phyloP scores from a whole-genome alignment of 2,113 vertebrate genomes.

The Heterotis niloticus region DNA sequence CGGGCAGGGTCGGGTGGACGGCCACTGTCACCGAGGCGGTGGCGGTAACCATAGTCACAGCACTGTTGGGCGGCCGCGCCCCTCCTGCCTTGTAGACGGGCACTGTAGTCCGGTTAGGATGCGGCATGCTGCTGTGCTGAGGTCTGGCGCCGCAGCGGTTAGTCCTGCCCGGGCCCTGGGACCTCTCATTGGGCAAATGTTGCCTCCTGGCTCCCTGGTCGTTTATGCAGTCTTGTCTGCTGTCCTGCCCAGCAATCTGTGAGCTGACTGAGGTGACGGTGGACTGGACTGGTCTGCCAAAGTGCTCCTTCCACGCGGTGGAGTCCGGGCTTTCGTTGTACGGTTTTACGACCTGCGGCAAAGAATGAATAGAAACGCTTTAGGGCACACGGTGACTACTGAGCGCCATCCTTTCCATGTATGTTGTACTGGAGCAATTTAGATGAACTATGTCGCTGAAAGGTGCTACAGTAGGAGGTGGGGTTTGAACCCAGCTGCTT shows the following conservation, averaged over 20 bases:
- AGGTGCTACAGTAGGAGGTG: not conserved
- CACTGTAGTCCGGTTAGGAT: slow-evolving; percentile 71
- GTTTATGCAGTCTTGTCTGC: slow-evolving; percentile 47
- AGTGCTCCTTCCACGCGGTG: slow-evolving; percentile 46
- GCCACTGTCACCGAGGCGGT: slow-evolving; percentile 91
- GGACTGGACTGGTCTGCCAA: slow-evolving; percentile 55
- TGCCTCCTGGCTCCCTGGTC: slow-evolving; percentile 50
- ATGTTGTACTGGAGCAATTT: not conserved
- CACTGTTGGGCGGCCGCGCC: slow-evolving; percentile 57
- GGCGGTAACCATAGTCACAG: slow-evolving; percentile 80
- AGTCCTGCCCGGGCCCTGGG: slow-evolving; percentile 58
- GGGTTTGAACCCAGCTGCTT: too few species aligned
- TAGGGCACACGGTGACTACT: not conserved
- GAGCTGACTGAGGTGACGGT: slow-evolving; percentile 55
- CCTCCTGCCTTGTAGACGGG: slow-evolving; percentile 54
- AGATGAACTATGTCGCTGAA: not conserved
- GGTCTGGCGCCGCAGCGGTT: slow-evolving; percentile 58
- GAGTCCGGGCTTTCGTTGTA: slow-evolving; percentile 63
- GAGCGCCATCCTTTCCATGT: too few species aligned
- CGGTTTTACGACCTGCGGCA: slow-evolving; percentile 77
- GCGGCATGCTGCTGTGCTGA: slow-evolving; percentile 54
- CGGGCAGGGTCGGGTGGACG: slow-evolving; percentile 80
- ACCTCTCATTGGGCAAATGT: slow-evolving; percentile 54
- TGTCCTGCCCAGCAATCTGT: slow-evolving; percentile 62
- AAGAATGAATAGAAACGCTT: slow-evolving; percentile 2